phyloP scores from a whole-genome alignment of 35 echinoderm and acorn worm species.

The Anneissia japonica region DNA sequence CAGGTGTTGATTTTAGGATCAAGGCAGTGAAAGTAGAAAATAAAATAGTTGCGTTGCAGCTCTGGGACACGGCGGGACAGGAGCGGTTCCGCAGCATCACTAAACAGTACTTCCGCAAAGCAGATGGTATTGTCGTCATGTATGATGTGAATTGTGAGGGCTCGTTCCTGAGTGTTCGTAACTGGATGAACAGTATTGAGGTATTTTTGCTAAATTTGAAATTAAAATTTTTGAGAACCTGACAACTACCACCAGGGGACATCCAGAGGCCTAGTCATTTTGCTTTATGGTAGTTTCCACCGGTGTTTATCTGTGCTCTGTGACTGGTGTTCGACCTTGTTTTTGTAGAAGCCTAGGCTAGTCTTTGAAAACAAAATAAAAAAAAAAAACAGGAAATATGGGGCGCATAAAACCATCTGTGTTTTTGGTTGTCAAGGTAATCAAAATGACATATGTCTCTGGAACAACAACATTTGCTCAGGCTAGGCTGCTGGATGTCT shows the following conservation, averaged over 20 bases:
- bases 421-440: too few species aligned
- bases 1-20: conserved; percentile 94
- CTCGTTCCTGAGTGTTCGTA: conserved; percentile 74
- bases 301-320: background rate
- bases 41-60: conserved; percentile 72
- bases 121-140: conserved; percentile 77
- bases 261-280: background rate
- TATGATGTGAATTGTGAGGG: conserved; percentile 76
- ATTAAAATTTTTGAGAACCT: background rate
- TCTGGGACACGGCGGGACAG: conserved; percentile 96
- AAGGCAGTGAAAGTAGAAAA: conserved; percentile 65
- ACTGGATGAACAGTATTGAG: conserved; percentile 85
- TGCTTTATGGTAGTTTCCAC: background rate
- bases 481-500: too few species aligned
- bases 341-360: background rate
- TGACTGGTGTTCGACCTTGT: background rate
- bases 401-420: too few species aligned
- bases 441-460: too few species aligned
- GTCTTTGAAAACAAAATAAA: background rate
- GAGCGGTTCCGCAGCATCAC: conserved; percentile 92
- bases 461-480: too few species aligned
- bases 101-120: conserved; percentile 87
- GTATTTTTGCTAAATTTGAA: background rate
- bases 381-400: too few species aligned
- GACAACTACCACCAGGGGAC: too few species aligned